Conservation (phyloP, 2,888 invertebrate species). For the Furcula furcula region DNA sequence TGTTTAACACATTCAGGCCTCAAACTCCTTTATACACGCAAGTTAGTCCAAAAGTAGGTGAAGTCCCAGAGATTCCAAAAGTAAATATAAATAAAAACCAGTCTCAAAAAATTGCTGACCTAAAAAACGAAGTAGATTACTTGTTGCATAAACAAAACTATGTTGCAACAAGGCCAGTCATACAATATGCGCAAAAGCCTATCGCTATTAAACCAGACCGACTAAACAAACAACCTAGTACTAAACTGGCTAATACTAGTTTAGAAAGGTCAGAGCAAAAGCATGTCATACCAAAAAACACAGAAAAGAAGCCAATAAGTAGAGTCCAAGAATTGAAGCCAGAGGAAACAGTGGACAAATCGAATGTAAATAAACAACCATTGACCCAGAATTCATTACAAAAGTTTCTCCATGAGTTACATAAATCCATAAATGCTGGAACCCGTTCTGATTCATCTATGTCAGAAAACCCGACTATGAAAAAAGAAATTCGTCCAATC, state of each 20-base stretch:
- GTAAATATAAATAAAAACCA: constrained; percentile 45
- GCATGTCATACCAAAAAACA: not conserved
- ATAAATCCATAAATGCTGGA: constrained; percentile 49
- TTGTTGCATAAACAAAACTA: constrained; percentile 19
- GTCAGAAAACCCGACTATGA: constrained; percentile 8
- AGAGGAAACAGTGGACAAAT: no score
- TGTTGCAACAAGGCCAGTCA: constrained; percentile 24
- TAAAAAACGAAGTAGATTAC: constrained; percentile 32
- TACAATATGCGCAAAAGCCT: constrained; percentile 22
- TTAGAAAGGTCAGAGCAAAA: not conserved
- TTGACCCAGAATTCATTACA: constrained; percentile 35
- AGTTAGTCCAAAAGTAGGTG: constrained; percentile 32
- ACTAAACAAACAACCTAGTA: constrained; percentile 5
- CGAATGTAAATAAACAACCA: constrained; percentile 2
- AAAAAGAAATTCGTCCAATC: constrained; percentile 31
- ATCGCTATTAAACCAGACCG: no score
- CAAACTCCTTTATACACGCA: constrained; percentile 17
- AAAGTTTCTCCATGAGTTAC: constrained; percentile 55
- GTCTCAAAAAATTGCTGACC: constrained; percentile 29
- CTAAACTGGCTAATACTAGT: constrained; percentile 6
- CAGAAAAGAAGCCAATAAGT: not conserved
- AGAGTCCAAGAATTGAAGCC: not conserved
- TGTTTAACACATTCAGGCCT: constrained; percentile 20
- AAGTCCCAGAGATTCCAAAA: constrained; percentile 41
- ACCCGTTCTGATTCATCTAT: constrained; percentile 18